Base-by-base conservation (phyloP, 2,888 invertebrate species). In the Diplazon laetatorius region DNA sequence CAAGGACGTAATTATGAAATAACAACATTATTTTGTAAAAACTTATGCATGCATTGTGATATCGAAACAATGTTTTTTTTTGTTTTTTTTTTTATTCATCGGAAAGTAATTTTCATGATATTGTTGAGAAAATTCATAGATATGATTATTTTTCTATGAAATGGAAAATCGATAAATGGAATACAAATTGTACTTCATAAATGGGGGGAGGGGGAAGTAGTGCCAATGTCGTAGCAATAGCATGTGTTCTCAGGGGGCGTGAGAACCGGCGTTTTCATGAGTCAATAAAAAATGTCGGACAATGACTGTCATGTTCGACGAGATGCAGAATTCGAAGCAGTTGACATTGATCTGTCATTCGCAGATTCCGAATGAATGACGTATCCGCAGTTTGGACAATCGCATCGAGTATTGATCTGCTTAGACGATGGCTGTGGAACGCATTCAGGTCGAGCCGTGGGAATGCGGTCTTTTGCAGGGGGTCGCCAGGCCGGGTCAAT, bases 381-480 rank as follows among this genome's bases (percentile, higher is more conserved):
- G 37, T 39, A 71, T 42, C 65, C 30, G 78, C 66, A 71, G 66
- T 66, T 10, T 20, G n/a, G 50, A 25, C 48, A 30, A 22, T 71
- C 55, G 66, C 78, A 75, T 71, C 60, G 65, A 18, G 71, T 78
- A 78, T 78, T 78, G 78, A 75, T 78, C 66, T 70, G 70, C 46
- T 55, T 69, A 22, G 66, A 66, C 37, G 66, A 44, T 35, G 44
- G 46, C 59, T 12, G 37, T 37, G 14, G 42, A 42, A 18, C 37
- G 60, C 46, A 78, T 71, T 71, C 75, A 48, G 78, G 78, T 78
- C 75, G 78, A 52, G n/a, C 62, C 44, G n/a, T 44, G 22, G 9
- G 22, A n/a, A 42, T 46, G 20, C 16, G 22, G 14, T 37, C n/a
- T 16, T 12, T 16, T 12, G 6, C n/a, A 20, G 25, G 30, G 50